Conservation (phyloP, 2,797 vertebrate genomes). For the Sebastes diaconus region DNA sequence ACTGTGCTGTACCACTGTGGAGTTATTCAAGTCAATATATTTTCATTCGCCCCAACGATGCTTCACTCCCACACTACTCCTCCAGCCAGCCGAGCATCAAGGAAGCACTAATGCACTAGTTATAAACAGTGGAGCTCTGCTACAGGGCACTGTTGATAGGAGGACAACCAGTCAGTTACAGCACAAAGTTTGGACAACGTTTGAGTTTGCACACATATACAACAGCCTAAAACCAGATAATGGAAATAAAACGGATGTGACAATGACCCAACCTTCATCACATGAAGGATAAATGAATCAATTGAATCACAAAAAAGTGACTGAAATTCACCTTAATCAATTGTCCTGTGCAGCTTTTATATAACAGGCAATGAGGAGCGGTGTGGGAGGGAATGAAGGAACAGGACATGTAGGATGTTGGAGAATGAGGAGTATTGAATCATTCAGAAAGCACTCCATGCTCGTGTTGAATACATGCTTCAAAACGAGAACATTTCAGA, state of each 20-base stretch:
- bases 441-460: constrained; percentile 56
- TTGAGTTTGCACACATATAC: neutral
- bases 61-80: constrained; percentile 22
- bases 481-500: constrained; percentile 20
- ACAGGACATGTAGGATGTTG: constrained; percentile 68
- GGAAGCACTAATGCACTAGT: neutral
- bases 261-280: neutral
- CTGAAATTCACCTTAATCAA: constrained; percentile 28
- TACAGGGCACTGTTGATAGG: constrained; percentile 7
- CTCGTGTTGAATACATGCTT: constrained; percentile 24
- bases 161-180: neutral
- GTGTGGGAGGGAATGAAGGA: constrained; percentile 71
- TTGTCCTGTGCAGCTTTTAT: constrained; percentile 47
- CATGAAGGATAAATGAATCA: neutral
- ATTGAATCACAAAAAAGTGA: neutral
- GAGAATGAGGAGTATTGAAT: constrained; percentile 60
- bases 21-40: constrained; percentile 11
- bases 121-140: constrained; percentile 9
- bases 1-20: neutral
- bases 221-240: neutral
- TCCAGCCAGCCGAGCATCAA: neutral
- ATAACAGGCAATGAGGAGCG: constrained; percentile 48
- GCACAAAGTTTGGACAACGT: neutral
- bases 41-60: constrained; percentile 15
- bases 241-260: neutral